Evolutionary conservation across 2,797 vertebrate genomes (phyloP).

Genomic region (Percopsis omiscomaycus): DNA sequence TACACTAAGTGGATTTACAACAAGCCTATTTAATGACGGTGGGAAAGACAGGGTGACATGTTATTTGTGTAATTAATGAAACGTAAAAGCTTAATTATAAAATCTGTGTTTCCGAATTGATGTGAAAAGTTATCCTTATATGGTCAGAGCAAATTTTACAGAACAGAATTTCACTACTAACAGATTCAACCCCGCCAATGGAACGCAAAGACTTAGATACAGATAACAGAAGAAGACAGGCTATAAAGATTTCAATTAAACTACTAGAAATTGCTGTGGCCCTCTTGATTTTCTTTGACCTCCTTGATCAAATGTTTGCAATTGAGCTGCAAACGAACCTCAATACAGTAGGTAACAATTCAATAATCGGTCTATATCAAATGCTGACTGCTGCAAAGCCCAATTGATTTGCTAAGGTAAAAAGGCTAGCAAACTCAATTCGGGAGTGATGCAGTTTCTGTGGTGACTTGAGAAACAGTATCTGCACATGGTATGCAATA

Average conservation of each 20-base stretch:
- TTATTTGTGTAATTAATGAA: slow-evolving; percentile 26
- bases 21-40: slow-evolving; percentile 10
- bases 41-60: not conserved
- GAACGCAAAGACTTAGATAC: not conserved
- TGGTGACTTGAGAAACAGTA: slow-evolving; percentile 34
- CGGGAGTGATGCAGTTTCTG: slow-evolving; percentile 43
- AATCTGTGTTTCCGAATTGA: not conserved
- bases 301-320: slow-evolving; percentile 19
- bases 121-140: slow-evolving; percentile 1
- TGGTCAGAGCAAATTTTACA: not conserved
- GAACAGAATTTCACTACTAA: not conserved
- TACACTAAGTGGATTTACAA: slow-evolving; percentile 29
- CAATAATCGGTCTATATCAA: slow-evolving; percentile 59
- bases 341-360: slow-evolving; percentile 53
- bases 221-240: not conserved
- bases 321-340: slow-evolving; percentile 46
- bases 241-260: slow-evolving; percentile 24
- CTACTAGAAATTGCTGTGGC: slow-evolving; percentile 27
- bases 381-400: slow-evolving; percentile 64
- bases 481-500: slow-evolving; percentile 35
- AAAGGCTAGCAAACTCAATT: slow-evolving; percentile 63
- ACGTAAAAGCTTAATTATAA: slow-evolving; percentile 19
- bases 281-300: slow-evolving; percentile 37
- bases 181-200: too few species aligned
- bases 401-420: slow-evolving; percentile 70